Base-by-base conservation (phyloP, 2,113 vertebrate species). In the Chaetodon auriga region DNA sequence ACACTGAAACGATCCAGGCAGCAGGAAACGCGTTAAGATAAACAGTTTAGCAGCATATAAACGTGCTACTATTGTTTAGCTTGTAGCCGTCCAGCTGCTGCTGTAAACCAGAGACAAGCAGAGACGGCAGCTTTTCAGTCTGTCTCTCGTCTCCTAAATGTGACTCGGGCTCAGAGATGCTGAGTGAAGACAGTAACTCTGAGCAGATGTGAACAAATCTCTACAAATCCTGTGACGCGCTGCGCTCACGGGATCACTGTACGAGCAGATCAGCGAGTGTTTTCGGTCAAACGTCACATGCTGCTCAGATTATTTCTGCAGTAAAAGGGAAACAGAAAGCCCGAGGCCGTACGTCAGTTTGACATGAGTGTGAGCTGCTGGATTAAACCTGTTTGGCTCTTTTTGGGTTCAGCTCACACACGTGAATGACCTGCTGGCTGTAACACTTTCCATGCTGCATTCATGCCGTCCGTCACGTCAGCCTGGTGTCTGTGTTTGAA, bases 371-470 rank as follows among this genome's bases (percentile, higher is more conserved):
- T 35, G 60, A 71, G 38, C 62, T 45, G 72, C 76, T 78, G 80
- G 54, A 78, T 55, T 65, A 25, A 75, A 71, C 62, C 41, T 38
- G 46, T 72, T 16, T 25, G 23, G 41, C 35, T 69, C 62, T 43
- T 18, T n/a, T n/a, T 25, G 23, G 43, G 65, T 13, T 51, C 65
- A 57, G 63, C 55, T 30, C 62, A 57, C 49, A 60, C 49, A 49
- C 43, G 1, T 41, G 35, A 23, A 45, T 43, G 3, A 48, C 5
- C 7, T 2, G 16, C 10, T 30, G 23, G 3, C 70, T 76, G 18
- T 57, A 60, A 75, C 78, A 79, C 83, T 82, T 73, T 58, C 62
- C 65, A 0, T 76, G 4, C 53, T 82, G 75, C 72, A 53, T 72
- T 49, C 5, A 15, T 76, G 55, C 15, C 71, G 35, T 83, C 38